Conservation (phyloP, 2,797 vertebrate species). For the Diceros bicornis region DNA sequence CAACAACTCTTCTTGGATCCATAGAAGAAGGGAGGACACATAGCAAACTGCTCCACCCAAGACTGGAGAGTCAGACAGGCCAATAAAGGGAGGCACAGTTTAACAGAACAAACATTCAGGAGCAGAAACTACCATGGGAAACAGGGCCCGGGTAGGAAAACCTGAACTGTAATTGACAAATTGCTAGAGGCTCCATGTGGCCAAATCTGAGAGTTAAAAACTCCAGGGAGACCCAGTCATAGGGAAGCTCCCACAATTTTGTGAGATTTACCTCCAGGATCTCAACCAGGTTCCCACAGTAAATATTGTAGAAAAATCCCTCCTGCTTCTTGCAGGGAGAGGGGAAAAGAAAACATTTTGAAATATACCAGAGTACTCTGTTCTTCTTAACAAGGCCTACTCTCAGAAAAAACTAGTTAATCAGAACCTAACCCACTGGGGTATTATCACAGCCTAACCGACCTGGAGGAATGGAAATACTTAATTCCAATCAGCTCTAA, state of each 20-base stretch:
- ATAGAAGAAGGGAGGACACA: not conserved
- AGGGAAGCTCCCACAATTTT: not conserved
- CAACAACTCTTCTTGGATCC: not conserved
- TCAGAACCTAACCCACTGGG: not conserved
- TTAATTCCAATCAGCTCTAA: not conserved
- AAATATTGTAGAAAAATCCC: not conserved
- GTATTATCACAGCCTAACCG: not conserved
- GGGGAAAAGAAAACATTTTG: not conserved
- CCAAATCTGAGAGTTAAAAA: not conserved
- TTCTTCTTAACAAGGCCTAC: not conserved
- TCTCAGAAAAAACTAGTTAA: not conserved
- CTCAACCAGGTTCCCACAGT: not conserved
- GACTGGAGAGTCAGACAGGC: not conserved
- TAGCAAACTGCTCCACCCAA: not conserved
- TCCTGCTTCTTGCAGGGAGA: not conserved
- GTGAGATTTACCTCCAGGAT: not conserved
- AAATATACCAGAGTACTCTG: not conserved
- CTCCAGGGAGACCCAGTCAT: not conserved
- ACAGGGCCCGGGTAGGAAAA: not conserved
- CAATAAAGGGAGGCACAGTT: not conserved
- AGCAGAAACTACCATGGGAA: not conserved
- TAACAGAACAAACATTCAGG: not conserved
- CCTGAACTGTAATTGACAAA: not conserved
- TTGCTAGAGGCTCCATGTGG: not conserved
- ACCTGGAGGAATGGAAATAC: not conserved